Evolutionary conservation across 1,140 invertebrate species (phyloP).

Genomic region (Sitophilus oryzae): DNA sequence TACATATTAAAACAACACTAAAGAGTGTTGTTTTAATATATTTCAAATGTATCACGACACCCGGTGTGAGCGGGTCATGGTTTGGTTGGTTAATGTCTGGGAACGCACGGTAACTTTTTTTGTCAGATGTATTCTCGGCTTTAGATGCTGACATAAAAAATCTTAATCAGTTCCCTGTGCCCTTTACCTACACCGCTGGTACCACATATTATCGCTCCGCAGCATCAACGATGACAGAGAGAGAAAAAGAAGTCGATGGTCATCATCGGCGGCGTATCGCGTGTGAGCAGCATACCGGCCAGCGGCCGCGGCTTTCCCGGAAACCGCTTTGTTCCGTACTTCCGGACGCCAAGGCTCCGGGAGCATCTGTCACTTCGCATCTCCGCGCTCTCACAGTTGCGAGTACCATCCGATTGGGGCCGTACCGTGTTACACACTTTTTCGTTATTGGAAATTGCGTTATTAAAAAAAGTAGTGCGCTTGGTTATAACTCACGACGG

Average conservation of each 20-base stretch:
- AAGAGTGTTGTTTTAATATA: too few relatives aligned
- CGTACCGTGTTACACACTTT: neutral
- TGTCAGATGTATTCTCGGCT: too few relatives aligned
- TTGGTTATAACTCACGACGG: too few relatives aligned
- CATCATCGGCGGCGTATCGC: neutral
- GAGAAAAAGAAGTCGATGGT: neutral
- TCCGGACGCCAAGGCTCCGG: constrained; percentile 21
- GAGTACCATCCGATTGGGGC: constrained; percentile 4
- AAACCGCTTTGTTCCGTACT: constrained; percentile 21
- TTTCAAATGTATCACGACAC: too few relatives aligned
- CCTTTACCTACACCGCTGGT: neutral
- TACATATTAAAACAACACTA: too few relatives aligned
- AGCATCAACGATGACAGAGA: constrained; percentile 10
- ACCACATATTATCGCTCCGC: too few relatives aligned
- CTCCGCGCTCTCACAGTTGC: constrained; percentile 4
- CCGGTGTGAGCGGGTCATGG: too few relatives aligned
- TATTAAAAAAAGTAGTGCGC: too few relatives aligned
- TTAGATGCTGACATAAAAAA: too few relatives aligned
- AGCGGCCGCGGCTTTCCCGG: constrained; percentile 19
- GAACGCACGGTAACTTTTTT: too few relatives aligned
- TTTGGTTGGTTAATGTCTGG: too few relatives aligned
- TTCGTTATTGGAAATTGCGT: too few relatives aligned
- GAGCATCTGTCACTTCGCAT: constrained; percentile 1
- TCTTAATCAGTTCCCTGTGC: neutral
- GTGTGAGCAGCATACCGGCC: constrained; percentile 18